phyloP scores from a whole-genome alignment of 92 coral and sea anemone genomes.

The Pocillopora grandis region DNA sequence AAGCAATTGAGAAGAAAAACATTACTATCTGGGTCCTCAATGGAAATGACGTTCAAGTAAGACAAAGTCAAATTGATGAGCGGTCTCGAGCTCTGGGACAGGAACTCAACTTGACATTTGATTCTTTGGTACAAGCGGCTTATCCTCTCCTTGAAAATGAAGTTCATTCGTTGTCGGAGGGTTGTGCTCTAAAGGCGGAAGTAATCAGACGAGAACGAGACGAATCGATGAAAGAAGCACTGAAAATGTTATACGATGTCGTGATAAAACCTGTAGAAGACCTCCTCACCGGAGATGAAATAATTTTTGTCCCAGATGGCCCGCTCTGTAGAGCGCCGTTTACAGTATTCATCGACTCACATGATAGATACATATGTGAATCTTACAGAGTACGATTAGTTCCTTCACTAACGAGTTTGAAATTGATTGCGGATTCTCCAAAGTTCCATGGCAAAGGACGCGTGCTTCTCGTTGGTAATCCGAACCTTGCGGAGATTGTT shows the following conservation, averaged over 20 bases:
- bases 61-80: background rate
- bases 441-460: background rate
- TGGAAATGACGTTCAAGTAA: background rate
- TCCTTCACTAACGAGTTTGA: background rate
- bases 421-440: background rate
- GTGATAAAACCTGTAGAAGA: background rate
- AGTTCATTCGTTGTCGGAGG: background rate
- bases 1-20: background rate
- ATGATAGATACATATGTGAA: background rate
- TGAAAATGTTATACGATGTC: background rate
- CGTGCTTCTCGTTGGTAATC: background rate
- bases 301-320: slow-evolving; percentile 2
- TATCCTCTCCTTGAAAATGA: background rate
- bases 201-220: background rate
- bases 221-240: background rate
- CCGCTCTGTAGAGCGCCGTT: background rate
- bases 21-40: background rate
- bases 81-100: background rate
- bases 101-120: background rate
- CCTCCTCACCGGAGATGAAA: background rate
- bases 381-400: background rate
- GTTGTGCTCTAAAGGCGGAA: background rate
- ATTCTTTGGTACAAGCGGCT: background rate
- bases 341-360: background rate
- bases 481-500: background rate